These are phyloP conservation scores for Anseranas semipalmata DNA, from an alignment of 2,113 vertebrate species.

Conservation along the genomic window DNA sequence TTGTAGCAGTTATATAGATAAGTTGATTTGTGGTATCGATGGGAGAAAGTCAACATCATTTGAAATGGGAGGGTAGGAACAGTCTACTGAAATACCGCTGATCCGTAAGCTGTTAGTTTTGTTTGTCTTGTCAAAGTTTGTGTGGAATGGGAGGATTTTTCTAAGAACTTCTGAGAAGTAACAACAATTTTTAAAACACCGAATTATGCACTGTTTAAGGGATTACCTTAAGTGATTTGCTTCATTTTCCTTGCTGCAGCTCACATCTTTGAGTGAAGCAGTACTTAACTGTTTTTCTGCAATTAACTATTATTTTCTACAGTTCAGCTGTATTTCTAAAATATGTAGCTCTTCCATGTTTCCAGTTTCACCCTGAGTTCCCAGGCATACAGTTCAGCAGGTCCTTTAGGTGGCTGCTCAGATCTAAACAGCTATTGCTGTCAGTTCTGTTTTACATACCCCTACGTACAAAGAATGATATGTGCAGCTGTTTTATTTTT, in stretches of 20 bases:
- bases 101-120: background rate
- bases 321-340: background rate
- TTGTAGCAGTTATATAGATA: accelerated
- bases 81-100: background rate
- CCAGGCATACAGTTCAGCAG: background rate
- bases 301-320: background rate
- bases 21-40: background rate
- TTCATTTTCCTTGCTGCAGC: background rate
- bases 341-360: background rate
- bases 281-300: background rate
- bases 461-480: background rate
- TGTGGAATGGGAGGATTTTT: background rate
- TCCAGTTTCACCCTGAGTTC: background rate
- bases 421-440: background rate
- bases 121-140: background rate
- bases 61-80: background rate
- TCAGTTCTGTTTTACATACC: background rate
- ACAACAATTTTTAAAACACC: background rate
- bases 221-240: background rate
- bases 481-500: background rate
- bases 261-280: background rate
- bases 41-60: background rate
- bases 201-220: background rate
- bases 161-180: background rate
- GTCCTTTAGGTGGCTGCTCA: background rate